phyloP scores from a whole-genome alignment of 2,113 vertebrate genomes.

The Channa maculata region DNA sequence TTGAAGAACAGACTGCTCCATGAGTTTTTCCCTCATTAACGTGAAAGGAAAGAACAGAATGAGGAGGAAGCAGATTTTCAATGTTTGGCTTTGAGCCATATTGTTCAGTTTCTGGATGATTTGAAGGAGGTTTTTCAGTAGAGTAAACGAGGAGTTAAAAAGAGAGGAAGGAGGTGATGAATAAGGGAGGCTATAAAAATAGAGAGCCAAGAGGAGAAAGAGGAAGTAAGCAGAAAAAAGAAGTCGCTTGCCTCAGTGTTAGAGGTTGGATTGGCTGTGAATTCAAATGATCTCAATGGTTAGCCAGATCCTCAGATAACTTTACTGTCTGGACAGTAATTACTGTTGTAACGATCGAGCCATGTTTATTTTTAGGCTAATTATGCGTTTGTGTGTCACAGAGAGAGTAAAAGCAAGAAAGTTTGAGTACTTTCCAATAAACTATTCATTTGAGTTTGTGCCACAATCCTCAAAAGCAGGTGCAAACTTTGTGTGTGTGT shows the following conservation, averaged over 20 bases:
- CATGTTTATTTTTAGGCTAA: conserved; percentile 9
- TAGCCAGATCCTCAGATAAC: conserved; percentile 29
- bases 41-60: conserved; percentile 50
- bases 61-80: conserved; percentile 53
- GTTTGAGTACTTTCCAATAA: neutral
- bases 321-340: conserved; percentile 15
- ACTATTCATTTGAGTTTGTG: conserved; percentile 12
- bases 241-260: conserved; percentile 61
- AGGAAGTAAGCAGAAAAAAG: conserved; percentile 49
- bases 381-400: neutral
- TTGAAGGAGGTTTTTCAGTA: conserved; percentile 50
- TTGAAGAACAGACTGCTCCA: conserved; percentile 32
- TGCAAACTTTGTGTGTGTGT: neutral
- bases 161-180: conserved; percentile 60
- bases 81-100: conserved; percentile 50
- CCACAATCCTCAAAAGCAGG: neutral
- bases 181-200: conserved; percentile 65
- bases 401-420: neutral
- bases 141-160: conserved; percentile 18
- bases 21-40: conserved; percentile 56
- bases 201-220: conserved; percentile 51
- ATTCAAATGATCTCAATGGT: conserved; percentile 56
- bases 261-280: conserved; percentile 39
- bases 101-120: conserved; percentile 53
- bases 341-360: conserved; percentile 7